These are phyloP conservation scores for Drosophila athabasca DNA, from an alignment of 1,140 invertebrate species.

Conservation along the genomic window DNA sequence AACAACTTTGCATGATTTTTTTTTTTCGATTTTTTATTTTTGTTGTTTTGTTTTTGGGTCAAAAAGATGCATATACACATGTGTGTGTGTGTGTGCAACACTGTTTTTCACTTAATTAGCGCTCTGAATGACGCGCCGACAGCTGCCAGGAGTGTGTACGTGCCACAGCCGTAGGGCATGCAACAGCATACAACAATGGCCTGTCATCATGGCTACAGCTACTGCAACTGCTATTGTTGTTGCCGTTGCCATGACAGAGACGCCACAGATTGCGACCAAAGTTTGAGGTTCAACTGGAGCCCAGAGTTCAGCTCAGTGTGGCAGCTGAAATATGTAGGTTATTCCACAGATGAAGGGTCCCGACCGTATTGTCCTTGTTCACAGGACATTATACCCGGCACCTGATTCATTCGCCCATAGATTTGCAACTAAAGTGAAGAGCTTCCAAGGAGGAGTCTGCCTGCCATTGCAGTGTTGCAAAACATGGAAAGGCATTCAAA, in stretches of 20 bases:
- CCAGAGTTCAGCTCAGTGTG: conserved; percentile 29
- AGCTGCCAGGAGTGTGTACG: conserved; percentile 64
- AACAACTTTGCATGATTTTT: conserved; percentile 62
- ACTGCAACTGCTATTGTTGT: background rate
- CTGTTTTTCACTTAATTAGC: conserved; percentile 81
- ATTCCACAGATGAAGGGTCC: conserved; percentile 15
- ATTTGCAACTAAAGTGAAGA: too few species aligned
- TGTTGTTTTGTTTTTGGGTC: conserved; percentile 63
- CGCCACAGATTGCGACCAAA: conserved; percentile 16
- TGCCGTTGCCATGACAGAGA: conserved; percentile 16
- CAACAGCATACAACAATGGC: conserved; percentile 46
- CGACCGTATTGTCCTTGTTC: background rate
- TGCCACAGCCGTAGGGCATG: conserved; percentile 63
- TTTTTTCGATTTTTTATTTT: conserved; percentile 28
- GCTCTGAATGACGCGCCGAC: conserved; percentile 75
- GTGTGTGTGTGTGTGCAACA: conserved; percentile 42
- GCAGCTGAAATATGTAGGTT: conserved; percentile 14
- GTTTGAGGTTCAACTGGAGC: conserved; percentile 22
- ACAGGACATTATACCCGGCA: background rate
- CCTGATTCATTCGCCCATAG: too few species aligned
- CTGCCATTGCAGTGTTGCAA: conserved; percentile 8
- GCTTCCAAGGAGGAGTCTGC: too few species aligned
- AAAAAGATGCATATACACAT: conserved; percentile 52
- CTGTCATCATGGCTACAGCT: conserved; percentile 10
- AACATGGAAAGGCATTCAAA: background rate